Base-by-base conservation (phyloP, 2,113 vertebrate genomes). In the Solenodon paradoxus region DNA sequence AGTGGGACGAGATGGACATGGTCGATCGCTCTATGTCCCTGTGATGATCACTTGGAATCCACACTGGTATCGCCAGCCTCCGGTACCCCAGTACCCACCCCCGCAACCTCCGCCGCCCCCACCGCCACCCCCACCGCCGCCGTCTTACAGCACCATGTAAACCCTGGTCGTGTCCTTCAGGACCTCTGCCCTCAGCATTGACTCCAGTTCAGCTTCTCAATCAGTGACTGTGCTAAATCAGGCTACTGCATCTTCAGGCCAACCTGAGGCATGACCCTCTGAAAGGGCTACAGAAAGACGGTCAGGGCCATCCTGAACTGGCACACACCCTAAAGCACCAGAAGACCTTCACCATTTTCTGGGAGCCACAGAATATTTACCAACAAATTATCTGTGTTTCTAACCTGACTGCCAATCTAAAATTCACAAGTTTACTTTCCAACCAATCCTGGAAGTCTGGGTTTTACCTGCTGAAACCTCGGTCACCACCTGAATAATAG, bases 21-120 rank as follows among this genome's bases (percentile, higher is more conserved):
- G 97, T 10, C 92, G 97, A 40, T 45, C 88, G 2, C 90, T 97
- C 35, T 93, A 93, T 9, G 63, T 96, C 2, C 97, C 97, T 59
- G 96, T 97, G 24, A 72, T 97, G 92, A 90, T 97, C 93, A 97
- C 95, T 3, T 97, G 96, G 97, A 95, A 94, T 69, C 95, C 96
- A 1, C 96, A 97, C 2, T 95, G 92, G 93, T 90, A 96, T 80
- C 96, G 95, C 59, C 97, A 96, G 92, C 96, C 95, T 9, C 95
- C 96, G 1, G 93, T 94, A 11, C 97, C 96, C 3, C 97, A 96
- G 77, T 97, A 96, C 5, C 97, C 96, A 0, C 97, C 95, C 0
- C 96, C 97, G 0, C 97, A 53, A 82, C 97, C 97, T 0, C 97
- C 96, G 0, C 96, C 97, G 0, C 97, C 97, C 0, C 97, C 97